Conservation (phyloP, 2,113 vertebrate species). For the Pteropus alecto region DNA sequence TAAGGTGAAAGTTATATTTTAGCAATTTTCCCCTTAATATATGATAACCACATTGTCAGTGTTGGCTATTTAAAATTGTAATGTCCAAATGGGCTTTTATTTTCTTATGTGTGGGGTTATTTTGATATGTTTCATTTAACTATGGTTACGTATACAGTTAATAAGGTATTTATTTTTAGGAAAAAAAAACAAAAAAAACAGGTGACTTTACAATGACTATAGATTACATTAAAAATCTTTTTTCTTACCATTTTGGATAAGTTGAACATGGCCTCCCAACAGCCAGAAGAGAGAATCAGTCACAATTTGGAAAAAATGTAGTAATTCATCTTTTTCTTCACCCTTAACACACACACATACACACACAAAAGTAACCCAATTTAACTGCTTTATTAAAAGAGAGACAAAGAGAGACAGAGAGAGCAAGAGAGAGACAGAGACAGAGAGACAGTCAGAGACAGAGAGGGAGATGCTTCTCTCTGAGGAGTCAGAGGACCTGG, state of each 20-base stretch:
- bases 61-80: constrained; percentile 8
- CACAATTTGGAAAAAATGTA: constrained; percentile 85
- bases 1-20: constrained; percentile 46
- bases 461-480: neutral
- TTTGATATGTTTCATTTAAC: constrained; percentile 14
- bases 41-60: constrained; percentile 2
- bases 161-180: neutral
- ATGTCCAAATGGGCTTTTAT: neutral
- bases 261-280: constrained; percentile 83
- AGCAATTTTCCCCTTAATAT: constrained; percentile 17
- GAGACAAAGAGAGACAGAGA: neutral
- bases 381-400: neutral
- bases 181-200: neutral
- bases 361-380: constrained; percentile 31
- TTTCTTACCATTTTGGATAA: constrained; percentile 86
- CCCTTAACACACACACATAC: constrained; percentile 80
- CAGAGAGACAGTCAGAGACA: neutral
- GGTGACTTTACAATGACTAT: neutral
- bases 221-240: constrained; percentile 38
- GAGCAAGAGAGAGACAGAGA: neutral
- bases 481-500: neutral
- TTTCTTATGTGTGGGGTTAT: neutral
- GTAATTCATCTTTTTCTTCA: constrained; percentile 84
- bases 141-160: neutral
- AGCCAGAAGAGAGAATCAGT: constrained; percentile 90